These are phyloP conservation scores for Dufourea novaeangliae DNA, from an alignment of 1,140 invertebrate species.

Conservation along the genomic window DNA sequence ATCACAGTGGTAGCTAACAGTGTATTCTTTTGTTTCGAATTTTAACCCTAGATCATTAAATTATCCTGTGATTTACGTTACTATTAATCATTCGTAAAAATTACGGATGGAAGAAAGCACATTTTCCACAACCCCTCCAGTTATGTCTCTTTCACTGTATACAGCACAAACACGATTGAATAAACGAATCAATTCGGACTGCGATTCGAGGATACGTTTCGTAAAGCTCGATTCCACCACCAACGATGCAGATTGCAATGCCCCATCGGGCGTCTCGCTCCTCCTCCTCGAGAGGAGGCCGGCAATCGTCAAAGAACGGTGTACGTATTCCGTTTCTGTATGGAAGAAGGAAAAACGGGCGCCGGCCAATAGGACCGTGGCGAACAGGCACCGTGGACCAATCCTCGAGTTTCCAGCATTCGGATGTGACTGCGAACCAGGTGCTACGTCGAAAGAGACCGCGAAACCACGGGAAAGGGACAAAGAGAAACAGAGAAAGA, in stretches of 20 bases:
- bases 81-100: no score
- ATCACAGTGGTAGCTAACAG: no score
- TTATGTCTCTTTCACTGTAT: no score
- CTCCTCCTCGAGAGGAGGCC: background rate
- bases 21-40: no score
- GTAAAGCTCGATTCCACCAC: no score
- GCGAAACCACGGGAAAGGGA: conserved; percentile 11
- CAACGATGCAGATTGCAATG: conserved; percentile 4
- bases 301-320: conserved; percentile 23
- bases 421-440: conserved; percentile 71
- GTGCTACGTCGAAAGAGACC: conserved; percentile 44
- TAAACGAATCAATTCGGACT: no score
- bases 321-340: conserved; percentile 16
- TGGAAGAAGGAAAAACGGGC: conserved; percentile 37
- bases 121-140: no score
- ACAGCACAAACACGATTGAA: no score
- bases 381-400: conserved; percentile 51
- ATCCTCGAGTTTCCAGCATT: conserved; percentile 72
- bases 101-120: no score
- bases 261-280: background rate
- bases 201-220: no score
- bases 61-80: no score
- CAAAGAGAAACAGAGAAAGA: conserved; percentile 33
- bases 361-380: conserved; percentile 58
- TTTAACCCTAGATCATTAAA: no score